Percentiles rank a stretch among this genome's conserved stretches.
Evolutionary conservation across 2,888 invertebrate genomes (phyloP).

Genomic region (Rotaria macrura): DNA sequence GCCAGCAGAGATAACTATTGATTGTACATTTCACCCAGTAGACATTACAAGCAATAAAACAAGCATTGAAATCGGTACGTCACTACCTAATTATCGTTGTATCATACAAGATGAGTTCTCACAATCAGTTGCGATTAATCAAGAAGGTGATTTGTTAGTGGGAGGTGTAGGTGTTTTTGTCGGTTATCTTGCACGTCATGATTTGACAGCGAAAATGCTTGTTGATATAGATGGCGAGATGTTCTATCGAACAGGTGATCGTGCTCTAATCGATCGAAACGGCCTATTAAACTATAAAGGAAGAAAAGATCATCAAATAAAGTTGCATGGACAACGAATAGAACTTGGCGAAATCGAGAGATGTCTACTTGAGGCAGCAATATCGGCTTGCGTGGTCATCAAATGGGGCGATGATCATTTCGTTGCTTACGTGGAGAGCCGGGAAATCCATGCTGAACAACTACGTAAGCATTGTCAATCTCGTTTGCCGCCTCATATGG

Average conservation of each 20-base stretch:
- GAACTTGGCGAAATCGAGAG: neutral
- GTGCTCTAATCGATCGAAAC: neutral
- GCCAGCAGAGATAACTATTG: neutral
- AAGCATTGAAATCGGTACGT: neutral
- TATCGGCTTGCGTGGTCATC: too few species aligned
- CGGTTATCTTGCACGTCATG: neutral
- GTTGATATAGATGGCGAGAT: neutral
- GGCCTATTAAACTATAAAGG: neutral
- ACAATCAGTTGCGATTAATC: neutral
- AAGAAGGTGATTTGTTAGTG: neutral
- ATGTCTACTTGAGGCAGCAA: neutral
- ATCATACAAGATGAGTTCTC: neutral
- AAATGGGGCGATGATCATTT: too few species aligned
- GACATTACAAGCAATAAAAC: neutral
- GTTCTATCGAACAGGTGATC: neutral
- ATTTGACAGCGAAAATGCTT: neutral
- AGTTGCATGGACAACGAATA: neutral
- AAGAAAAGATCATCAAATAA: neutral
- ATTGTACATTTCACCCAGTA: neutral
- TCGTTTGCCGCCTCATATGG: too few species aligned
- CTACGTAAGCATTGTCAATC: too few species aligned
- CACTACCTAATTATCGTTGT: neutral
- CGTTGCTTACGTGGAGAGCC: too few species aligned
- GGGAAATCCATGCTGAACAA: too few species aligned
- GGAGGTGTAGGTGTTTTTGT: neutral